Conservation (phyloP, 1,140 invertebrate species). For the Caenorhabditis latens region DNA sequence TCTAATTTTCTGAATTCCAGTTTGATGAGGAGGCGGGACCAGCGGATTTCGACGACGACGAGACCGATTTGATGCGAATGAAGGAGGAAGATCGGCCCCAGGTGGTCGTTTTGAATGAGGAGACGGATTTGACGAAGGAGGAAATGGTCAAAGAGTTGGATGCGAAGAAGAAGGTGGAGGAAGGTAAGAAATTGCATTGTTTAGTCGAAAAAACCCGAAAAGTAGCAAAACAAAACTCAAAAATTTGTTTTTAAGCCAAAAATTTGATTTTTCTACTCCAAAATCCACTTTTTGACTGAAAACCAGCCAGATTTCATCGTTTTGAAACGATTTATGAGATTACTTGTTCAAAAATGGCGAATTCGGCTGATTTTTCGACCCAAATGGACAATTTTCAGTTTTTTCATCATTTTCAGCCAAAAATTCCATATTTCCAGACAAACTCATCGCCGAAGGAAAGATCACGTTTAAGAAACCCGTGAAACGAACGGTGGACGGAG, state of each 20-base stretch:
- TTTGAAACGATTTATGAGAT: too few relatives aligned
- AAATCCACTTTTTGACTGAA: too few relatives aligned
- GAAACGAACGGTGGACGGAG: background rate
- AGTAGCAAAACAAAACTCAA: too few relatives aligned
- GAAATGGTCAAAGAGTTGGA: constrained; percentile 56
- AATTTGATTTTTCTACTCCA: too few relatives aligned
- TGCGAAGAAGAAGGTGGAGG: constrained; percentile 58
- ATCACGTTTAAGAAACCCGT: constrained; percentile 57
- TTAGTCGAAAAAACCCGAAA: too few relatives aligned
- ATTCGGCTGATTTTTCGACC: too few relatives aligned
- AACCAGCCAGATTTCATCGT: too few relatives aligned
- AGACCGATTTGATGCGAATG: constrained; percentile 56
- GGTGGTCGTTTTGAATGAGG: constrained; percentile 57
- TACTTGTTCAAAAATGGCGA: too few relatives aligned
- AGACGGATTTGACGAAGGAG: constrained; percentile 58
- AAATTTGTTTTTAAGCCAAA: too few relatives aligned
- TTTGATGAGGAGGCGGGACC: constrained; percentile 51
- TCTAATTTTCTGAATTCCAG: constrained; percentile 8
- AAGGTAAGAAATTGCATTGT: background rate
- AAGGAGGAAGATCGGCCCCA: constrained; percentile 59
- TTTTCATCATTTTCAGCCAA: background rate
- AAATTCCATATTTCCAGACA: constrained; percentile 15
- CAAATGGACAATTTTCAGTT: too few relatives aligned
- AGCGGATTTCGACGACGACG: constrained; percentile 48
- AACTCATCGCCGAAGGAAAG: constrained; percentile 57